Evolutionary conservation across 2,113 vertebrate species (phyloP).

Genomic region (Terrapene triunguis): DNA sequence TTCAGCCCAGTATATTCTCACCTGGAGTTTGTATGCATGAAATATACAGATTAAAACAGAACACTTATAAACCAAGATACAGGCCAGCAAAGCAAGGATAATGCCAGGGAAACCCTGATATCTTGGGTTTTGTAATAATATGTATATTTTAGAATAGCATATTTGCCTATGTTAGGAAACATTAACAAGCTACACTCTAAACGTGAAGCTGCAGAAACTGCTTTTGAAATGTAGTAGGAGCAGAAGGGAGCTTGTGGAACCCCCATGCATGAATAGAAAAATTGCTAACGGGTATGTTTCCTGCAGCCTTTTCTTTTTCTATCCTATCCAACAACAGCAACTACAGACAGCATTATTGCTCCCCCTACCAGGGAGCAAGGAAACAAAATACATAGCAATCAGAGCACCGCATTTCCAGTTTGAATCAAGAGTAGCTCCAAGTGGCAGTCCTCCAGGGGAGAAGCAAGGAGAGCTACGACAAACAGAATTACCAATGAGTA

Average conservation of each 20-base stretch:
- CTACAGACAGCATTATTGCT: background rate
- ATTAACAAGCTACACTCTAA: background rate
- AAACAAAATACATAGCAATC: background rate
- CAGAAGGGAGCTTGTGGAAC: background rate
- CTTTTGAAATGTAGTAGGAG: background rate
- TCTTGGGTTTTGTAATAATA: background rate
- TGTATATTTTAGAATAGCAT: background rate
- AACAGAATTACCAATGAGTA: background rate
- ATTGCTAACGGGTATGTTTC: background rate
- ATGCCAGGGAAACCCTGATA: background rate
- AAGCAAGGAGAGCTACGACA: background rate
- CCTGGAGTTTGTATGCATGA: conserved; percentile 77
- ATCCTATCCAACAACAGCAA: background rate
- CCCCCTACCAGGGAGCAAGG: background rate
- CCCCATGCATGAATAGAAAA: background rate
- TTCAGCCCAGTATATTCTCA: conserved; percentile 87
- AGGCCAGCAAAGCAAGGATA: background rate
- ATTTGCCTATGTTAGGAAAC: background rate
- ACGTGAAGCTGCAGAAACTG: background rate
- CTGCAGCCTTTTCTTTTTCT: background rate
- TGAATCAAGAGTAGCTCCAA: background rate
- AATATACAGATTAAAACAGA: conserved; percentile 45
- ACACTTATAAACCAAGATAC: background rate
- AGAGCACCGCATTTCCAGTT: background rate
- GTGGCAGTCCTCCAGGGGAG: background rate